Evolutionary conservation across 2,888 invertebrate genomes (phyloP), one percentile per base, ranked within the genome.

Genomic region (Dolomedes plantarius): DNA sequence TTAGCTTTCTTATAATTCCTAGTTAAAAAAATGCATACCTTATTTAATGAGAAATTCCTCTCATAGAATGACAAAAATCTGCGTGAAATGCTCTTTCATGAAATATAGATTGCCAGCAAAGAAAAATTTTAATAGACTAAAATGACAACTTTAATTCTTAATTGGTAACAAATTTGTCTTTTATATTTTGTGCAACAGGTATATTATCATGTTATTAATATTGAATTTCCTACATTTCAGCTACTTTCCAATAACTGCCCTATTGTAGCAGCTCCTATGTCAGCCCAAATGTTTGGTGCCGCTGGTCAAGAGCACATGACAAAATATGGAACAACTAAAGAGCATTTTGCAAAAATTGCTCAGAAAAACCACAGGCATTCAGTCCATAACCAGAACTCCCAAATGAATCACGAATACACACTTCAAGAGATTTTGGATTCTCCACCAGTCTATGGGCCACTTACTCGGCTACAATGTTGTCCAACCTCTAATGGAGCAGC

Each of bases 401-500:
- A 99, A 91, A 98, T 98, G 91, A 95, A 95, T 90, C 95, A 96
- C 88, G 96, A 96, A 91, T 98, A 98, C 91, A 94, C 95, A 0
- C 92, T 99, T 87, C 96, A 99, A 86, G 95, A 99, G 92, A 96
- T 99, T 81, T 32, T 88, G 28, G 72, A 95, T 11, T 96, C 98
- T 0, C 95, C 96, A 16, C 93, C 94, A 90, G 94, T 99, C 88
- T 96, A 95, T 92, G 97, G 96, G 1, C 96, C 97, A 0, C 93
- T 99, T 69, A 99, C 99, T 0, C 98, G 98, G 91, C 93, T 99
- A 11, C 98, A 98, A 91, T 99, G 99, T 91, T 98, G 98, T 91
- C 99, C 99, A 0, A 99, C 99, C 0, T 98, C 98, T 64, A 98
- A 99, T 92, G 99, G 99, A n/a, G 94, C 97, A 0, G 99, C 97